These are phyloP conservation scores for Pectinophora gossypiella DNA, from an alignment of 1,140 invertebrate genomes.

Conservation along the genomic window DNA sequence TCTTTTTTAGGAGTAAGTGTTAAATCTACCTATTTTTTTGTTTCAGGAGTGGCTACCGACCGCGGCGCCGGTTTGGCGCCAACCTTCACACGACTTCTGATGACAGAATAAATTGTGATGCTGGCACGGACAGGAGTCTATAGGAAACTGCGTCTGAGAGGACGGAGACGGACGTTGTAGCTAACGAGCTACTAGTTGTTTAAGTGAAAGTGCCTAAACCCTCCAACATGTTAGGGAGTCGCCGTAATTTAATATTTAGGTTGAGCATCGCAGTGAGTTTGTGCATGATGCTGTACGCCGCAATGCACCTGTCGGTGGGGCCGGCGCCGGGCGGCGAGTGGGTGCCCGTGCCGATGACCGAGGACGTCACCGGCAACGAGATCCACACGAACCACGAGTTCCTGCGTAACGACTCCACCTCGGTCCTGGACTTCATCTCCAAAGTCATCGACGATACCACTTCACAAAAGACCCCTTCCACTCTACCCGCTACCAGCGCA, in stretches of 20 bases:
- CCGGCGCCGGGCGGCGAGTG: slow-evolving; percentile 43
- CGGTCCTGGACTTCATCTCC: slow-evolving; percentile 41
- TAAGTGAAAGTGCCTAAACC: slow-evolving; percentile 63
- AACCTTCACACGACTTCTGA: slow-evolving; percentile 52
- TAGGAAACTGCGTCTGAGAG: slow-evolving; percentile 70
- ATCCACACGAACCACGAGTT: slow-evolving; percentile 46
- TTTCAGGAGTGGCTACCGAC: slow-evolving; percentile 40
- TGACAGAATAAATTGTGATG: slow-evolving; percentile 72
- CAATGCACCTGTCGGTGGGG: slow-evolving; percentile 56
- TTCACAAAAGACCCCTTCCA: slow-evolving; percentile 51
- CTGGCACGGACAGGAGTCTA: slow-evolving; percentile 60
- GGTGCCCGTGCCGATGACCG: slow-evolving; percentile 41
- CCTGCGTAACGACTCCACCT: slow-evolving; percentile 35
- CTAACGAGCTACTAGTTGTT: slow-evolving; percentile 36
- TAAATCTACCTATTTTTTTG: no score
- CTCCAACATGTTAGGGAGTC: slow-evolving; percentile 64
- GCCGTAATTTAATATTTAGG: slow-evolving; percentile 83
- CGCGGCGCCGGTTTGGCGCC: slow-evolving; percentile 49
- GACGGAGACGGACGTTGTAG: slow-evolving; percentile 69
- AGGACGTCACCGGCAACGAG: slow-evolving; percentile 48
- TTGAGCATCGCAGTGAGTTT: slow-evolving; percentile 85
- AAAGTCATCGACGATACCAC: slow-evolving; percentile 55
- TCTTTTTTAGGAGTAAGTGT: no score
- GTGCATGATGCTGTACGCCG: slow-evolving; percentile 80
- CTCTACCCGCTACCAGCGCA: slow-evolving; percentile 54